Evolutionary conservation across 2,113 vertebrate species (phyloP), one percentile per base, ranked within the genome.

Genomic region (Myrmecophaga tridactyla): DNA sequence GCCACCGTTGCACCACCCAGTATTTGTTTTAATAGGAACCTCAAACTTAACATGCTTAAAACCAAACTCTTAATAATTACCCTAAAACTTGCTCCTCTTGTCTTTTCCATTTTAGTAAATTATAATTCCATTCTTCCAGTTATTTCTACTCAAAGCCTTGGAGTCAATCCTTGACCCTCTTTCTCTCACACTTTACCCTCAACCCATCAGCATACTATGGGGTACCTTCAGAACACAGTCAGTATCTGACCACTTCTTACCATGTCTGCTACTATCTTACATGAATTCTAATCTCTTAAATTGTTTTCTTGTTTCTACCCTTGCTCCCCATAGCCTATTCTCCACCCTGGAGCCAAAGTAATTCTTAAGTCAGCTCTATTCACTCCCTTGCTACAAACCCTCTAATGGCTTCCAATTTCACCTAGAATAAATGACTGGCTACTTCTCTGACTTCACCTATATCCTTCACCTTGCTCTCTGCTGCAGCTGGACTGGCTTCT

Each of bases 41-140:
- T 94, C 29, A 93, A 72, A 94, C 53, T 85, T 80, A 85, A 84
- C 58, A 39, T 88, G 20, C 90, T 39, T 56, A 92, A 94, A 92
- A 48, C 62, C 67, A 73, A 77, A 84, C 27, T 86, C 56, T 83
- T 75, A 23, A 75, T 81, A 81, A 63, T 51, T 69, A 85, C 25
- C 51, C 60, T 72, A 91, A 91, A 94, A 85, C 27, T 39, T 46
- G 7, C 77, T 41, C 48, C 21, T 89, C 43, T 41, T 15, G 27
- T 95, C 36, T 84, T 94, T 90, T 77, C 67, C 43, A 62, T 72
- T 15, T 87, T 41, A 83, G 23, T 84, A 90, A 94, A 65, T 76
- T 11, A 51, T 73, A 93, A 81, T 39, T 94, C 65, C 48, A 34
- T 77, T 91, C 21, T 80, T 84, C 72, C 27, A 85, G 21, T 72